phyloP scores from a whole-genome alignment of 2,113 vertebrate species.

The Xiphorhynchus elegans region DNA sequence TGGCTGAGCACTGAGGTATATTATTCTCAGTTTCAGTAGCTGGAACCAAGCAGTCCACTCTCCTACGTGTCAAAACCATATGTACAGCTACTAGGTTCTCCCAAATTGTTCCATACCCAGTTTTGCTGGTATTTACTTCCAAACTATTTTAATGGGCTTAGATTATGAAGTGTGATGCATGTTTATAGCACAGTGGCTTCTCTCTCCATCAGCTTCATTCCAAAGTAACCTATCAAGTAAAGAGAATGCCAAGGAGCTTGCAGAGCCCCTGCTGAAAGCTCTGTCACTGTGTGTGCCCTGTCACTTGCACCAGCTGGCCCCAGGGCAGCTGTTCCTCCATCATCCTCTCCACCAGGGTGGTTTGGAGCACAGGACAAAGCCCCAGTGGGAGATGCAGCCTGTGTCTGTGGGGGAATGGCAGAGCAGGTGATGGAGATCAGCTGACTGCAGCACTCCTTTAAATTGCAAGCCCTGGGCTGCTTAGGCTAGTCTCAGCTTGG shows the following conservation, averaged over 20 bases:
- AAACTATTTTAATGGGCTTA: not conserved
- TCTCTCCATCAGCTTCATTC: not conserved
- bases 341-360: not conserved
- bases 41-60: not conserved
- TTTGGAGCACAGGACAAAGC: not conserved
- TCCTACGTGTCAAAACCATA: not conserved
- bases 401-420: not conserved
- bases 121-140: not conserved
- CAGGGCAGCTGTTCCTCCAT: not conserved
- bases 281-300: not conserved
- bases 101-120: not conserved
- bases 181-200: not conserved
- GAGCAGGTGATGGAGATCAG: not conserved
- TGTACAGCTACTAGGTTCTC: not conserved
- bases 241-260: not conserved
- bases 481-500: accelerated
- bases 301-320: not conserved
- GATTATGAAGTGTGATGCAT: not conserved
- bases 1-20: not conserved
- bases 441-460: not conserved
- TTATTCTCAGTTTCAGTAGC: not conserved
- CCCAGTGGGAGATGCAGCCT: not conserved
- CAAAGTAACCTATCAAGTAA: not conserved
- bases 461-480: not conserved
- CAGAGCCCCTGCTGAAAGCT: not conserved